Conservation (phyloP, 2,113 vertebrate species). For the Verasper variegatus region DNA sequence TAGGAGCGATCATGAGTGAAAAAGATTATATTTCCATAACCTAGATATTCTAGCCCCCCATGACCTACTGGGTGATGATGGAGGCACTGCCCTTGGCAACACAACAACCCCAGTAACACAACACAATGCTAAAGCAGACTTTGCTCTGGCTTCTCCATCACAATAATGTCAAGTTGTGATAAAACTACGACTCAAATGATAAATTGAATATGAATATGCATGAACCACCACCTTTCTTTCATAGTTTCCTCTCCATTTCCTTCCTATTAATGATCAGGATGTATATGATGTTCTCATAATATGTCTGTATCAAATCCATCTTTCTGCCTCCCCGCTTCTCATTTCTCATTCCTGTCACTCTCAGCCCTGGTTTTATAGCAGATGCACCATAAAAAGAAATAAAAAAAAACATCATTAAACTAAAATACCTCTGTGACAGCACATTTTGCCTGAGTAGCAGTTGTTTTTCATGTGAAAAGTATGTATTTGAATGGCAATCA, state of each 20-base stretch:
- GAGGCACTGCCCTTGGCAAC: slow-evolving; percentile 55
- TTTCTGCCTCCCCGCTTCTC: slow-evolving; percentile 6
- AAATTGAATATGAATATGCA: slow-evolving; percentile 74
- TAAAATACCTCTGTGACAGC: slow-evolving; percentile 60
- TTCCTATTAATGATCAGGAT: slow-evolving; percentile 36
- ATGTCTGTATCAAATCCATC: slow-evolving; percentile 39
- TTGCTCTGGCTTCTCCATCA: slow-evolving; percentile 15
- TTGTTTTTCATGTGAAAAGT: slow-evolving; percentile 55
- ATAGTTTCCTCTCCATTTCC: slow-evolving; percentile 7
- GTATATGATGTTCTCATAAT: slow-evolving; percentile 45
- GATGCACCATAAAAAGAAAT: slow-evolving; percentile 62
- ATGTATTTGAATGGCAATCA: slow-evolving; percentile 50
- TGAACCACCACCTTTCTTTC: slow-evolving; percentile 39
- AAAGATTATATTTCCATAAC: slow-evolving; percentile 73
- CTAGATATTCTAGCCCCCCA: slow-evolving; percentile 68
- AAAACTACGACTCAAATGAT: slow-evolving; percentile 59
- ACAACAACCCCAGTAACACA: slow-evolving; percentile 53
- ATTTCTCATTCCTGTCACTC: slow-evolving; percentile 64
- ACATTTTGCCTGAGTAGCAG: slow-evolving; percentile 39
- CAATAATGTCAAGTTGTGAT: slow-evolving; percentile 33
- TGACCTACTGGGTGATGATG: slow-evolving; percentile 52
- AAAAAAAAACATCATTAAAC: slow-evolving; percentile 66
- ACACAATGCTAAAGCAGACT: slow-evolving; percentile 3
- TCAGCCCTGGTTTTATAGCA: slow-evolving; percentile 57
- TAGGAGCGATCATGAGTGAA: slow-evolving; percentile 64